A percentile compares a stretch with the other conserved stretches of the same genome.
phyloP scores from a whole-genome alignment of 1,140 invertebrate species.

The Protaetia brevitarsis region DNA sequence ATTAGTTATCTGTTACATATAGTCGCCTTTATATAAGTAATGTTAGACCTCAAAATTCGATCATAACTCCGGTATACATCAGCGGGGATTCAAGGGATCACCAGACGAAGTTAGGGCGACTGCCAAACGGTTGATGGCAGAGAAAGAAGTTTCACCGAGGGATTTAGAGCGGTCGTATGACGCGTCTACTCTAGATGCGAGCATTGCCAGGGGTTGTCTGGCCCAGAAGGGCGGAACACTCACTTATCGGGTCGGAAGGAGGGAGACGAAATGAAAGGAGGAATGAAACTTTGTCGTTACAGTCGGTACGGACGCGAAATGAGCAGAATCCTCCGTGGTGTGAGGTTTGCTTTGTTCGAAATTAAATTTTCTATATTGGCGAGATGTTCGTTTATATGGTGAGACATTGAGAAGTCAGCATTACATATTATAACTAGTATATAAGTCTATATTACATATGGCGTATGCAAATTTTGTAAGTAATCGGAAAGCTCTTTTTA shows the following conservation, averaged over 20 bases:
- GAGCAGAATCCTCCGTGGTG: background rate
- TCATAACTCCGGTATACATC: background rate
- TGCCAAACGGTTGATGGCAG: background rate
- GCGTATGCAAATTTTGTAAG: too few relatives aligned
- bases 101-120: background rate
- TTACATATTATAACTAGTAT: too few relatives aligned
- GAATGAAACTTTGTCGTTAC: background rate
- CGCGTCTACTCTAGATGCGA: background rate
- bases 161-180: background rate
- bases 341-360: background rate
- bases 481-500: too few relatives aligned
- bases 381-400: too few relatives aligned
- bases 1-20: background rate
- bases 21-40: background rate
- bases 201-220: constrained; percentile 2
- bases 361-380: background rate
- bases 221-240: constrained; percentile 4
- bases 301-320: background rate
- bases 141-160: background rate
- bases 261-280: constrained; percentile 4
- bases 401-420: too few relatives aligned
- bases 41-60: background rate
- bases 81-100: background rate
- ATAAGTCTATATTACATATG: too few relatives aligned
- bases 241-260: constrained; percentile 3